Evolutionary conservation across 2,797 vertebrate species (phyloP).

Genomic region (Buphagus erythrorhynchus): DNA sequence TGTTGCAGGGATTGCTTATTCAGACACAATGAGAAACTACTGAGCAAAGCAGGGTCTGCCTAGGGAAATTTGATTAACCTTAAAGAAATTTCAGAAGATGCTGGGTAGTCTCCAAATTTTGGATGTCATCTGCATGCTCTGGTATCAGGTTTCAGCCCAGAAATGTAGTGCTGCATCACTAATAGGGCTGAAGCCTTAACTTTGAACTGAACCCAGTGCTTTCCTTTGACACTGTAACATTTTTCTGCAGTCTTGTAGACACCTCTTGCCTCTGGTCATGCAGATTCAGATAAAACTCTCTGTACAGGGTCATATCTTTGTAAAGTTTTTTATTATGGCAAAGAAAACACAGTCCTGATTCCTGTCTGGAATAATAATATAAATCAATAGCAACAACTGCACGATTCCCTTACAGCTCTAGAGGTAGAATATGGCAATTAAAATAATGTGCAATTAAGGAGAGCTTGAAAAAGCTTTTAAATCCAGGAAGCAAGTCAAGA

Average conservation of each 20-base stretch:
- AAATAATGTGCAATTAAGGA: slow-evolving; percentile 19
- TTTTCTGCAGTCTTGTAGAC: not conserved
- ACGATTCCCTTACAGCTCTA: not conserved
- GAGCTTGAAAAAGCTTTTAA: slow-evolving; percentile 37
- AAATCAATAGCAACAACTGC: not conserved
- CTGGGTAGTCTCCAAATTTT: not conserved
- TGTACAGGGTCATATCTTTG: not conserved
- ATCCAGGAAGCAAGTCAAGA: slow-evolving; percentile 18
- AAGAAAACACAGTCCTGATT: not conserved
- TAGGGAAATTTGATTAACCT: not conserved
- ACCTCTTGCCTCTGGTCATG: not conserved
- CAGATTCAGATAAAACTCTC: not conserved
- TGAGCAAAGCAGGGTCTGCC: not conserved
- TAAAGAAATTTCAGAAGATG: not conserved
- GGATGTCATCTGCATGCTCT: not conserved
- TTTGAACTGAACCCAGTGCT: not conserved
- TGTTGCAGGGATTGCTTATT: not conserved
- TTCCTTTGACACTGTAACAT: not conserved
- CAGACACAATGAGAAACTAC: not conserved
- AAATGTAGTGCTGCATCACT: not conserved
- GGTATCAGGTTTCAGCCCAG: not conserved
- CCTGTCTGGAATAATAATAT: not conserved
- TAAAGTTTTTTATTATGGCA: not conserved
- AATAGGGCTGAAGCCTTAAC: not conserved
- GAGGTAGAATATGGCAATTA: not conserved